These are phyloP conservation scores for Spodoptera litura DNA, from an alignment of 1,140 invertebrate species.

Conservation along the genomic window DNA sequence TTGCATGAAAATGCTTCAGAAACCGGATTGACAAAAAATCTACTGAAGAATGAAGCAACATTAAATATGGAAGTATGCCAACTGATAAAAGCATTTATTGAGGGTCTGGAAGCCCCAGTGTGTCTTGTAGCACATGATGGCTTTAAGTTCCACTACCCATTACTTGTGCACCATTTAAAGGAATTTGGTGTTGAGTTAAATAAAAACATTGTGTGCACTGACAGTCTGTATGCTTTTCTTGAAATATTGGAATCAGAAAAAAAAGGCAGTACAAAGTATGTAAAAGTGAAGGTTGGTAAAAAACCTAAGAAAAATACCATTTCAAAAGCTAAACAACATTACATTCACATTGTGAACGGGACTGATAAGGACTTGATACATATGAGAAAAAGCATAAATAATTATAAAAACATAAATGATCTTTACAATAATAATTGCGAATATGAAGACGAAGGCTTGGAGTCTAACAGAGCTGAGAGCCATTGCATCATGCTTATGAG, in stretches of 20 bases:
- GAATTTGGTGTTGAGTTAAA: background rate
- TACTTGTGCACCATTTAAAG: background rate
- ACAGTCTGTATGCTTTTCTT: background rate
- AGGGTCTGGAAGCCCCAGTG: background rate
- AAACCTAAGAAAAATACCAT: too few relatives aligned
- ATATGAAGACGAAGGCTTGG: too few relatives aligned
- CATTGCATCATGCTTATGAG: too few relatives aligned
- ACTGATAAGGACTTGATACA: too few relatives aligned
- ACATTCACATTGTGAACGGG: too few relatives aligned
- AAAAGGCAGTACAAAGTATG: background rate
- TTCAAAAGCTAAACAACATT: too few relatives aligned
- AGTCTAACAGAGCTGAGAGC: too few relatives aligned
- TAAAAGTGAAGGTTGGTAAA: too few relatives aligned
- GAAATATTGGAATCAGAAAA: constrained; percentile 3
- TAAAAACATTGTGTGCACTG: background rate
- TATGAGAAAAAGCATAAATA: too few relatives aligned
- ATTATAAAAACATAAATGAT: too few relatives aligned
- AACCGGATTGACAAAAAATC: background rate
- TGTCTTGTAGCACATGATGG: background rate
- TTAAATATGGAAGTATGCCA: background rate
- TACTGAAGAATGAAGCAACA: background rate
- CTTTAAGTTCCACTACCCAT: background rate
- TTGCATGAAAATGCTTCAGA: background rate
- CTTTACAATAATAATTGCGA: too few relatives aligned
- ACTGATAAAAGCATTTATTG: background rate